These are phyloP conservation scores for Pogonomyrmex barbatus DNA, from an alignment of 1,140 invertebrate genomes.

Conservation along the genomic window DNA sequence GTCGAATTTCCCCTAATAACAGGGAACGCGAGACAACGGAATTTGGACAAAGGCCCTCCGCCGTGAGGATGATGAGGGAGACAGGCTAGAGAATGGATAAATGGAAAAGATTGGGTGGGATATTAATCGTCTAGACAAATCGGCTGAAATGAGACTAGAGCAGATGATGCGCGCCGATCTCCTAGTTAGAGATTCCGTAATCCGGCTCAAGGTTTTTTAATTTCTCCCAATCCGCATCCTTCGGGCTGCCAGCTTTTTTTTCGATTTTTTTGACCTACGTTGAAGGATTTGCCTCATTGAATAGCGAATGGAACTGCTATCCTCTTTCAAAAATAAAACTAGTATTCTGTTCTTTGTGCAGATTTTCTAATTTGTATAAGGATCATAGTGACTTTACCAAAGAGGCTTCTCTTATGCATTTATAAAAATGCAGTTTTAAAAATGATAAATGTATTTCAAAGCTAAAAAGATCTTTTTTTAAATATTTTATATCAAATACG, in stretches of 20 bases:
- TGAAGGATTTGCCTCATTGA: conserved; percentile 58
- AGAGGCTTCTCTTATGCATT: not conserved
- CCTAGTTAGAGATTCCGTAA: conserved; percentile 70
- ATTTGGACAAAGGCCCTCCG: conserved; percentile 19
- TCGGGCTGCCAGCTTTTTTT: conserved; percentile 43
- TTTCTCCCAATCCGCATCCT: conserved; percentile 55
- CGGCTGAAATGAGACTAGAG: conserved; percentile 53
- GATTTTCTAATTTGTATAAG: not conserved
- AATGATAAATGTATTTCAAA: not conserved
- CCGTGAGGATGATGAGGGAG: not conserved
- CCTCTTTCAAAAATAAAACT: conserved; percentile 36
- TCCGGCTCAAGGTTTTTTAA: conserved; percentile 68
- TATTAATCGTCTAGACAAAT: conserved; percentile 68
- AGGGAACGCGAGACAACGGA: not conserved
- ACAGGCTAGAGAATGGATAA: not conserved
- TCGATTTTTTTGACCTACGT: not conserved
- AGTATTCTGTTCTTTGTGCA: not conserved
- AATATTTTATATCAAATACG: not conserved
- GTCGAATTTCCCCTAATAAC: conserved; percentile 44
- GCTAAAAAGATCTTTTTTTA: not conserved
- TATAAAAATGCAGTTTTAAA: not conserved
- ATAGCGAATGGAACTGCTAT: conserved; percentile 24
- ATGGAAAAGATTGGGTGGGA: conserved; percentile 2
- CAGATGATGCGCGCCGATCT: conserved; percentile 71
- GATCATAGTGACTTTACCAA: not conserved